A percentile compares a stretch with the other conserved stretches of the same genome.
Evolutionary conservation across 2,888 invertebrate genomes (phyloP).

Genomic region (Machimus atricapillus): DNA sequence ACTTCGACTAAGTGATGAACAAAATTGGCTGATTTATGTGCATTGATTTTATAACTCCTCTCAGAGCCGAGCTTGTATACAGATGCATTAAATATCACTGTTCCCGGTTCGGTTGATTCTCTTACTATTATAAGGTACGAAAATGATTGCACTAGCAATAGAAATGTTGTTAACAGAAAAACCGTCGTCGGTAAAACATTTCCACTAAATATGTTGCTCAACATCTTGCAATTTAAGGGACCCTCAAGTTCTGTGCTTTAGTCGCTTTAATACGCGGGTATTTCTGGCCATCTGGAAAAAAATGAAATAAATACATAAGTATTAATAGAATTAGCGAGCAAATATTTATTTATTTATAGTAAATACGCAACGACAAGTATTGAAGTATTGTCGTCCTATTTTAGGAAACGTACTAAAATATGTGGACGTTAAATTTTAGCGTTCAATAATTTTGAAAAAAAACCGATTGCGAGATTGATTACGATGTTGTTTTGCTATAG

Average conservation of each 20-base stretch:
- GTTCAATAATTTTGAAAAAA: no score
- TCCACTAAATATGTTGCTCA: not conserved
- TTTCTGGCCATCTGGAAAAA: conserved; percentile 16
- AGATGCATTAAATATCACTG: conserved; percentile 78
- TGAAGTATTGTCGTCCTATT: no score
- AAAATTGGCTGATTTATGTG: conserved; percentile 81
- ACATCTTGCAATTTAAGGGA: conserved; percentile 7
- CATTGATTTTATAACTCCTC: conserved; percentile 79
- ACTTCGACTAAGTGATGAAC: conserved; percentile 80
- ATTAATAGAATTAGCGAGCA: not conserved
- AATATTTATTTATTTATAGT: not conserved
- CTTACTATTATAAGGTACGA: conserved; percentile 69
- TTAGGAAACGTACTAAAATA: no score
- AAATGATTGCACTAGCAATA: conserved; percentile 49
- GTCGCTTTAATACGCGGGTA: not conserved
- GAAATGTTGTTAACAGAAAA: conserved; percentile 9
- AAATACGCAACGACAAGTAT: no score
- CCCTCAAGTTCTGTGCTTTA: not conserved
- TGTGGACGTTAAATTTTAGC: no score
- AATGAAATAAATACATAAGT: not conserved
- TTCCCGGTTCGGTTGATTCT: conserved; percentile 69
- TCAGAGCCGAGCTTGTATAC: conserved; percentile 82
- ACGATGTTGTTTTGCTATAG: no score
- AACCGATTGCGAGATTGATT: no score
- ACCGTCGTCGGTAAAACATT: conserved; percentile 18